Evolutionary conservation across 2,888 invertebrate species (phyloP), one percentile per base, ranked within the genome.

Genomic region (Hypomecis punctinalis): DNA sequence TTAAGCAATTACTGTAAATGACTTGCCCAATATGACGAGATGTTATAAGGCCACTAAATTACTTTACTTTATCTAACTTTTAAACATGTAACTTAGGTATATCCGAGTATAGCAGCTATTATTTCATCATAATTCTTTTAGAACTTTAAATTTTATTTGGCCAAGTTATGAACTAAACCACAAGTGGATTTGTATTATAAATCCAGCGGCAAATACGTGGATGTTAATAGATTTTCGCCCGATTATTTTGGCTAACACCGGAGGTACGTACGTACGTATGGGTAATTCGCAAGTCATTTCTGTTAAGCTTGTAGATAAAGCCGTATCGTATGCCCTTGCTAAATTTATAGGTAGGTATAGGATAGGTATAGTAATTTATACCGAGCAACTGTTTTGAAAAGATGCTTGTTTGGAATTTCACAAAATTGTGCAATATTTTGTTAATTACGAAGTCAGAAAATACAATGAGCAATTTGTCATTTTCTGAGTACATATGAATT

Each of bases 191-290:
- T 55, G 46, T 46, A 36, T 47, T 46, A 36, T 47, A 48, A 42
- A 61, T 47, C 53, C 5, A 13, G 36, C 9, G 5, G 8, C 48
- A 54, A 62, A 62, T 51, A 55, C n/a, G 5, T 33, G 13, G 47
- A 47, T 61, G 40, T 33, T 56, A 49, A 49, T n/a, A 37, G n/a
- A 42, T 13, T 43, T 54, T n/a, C 10, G 46, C 10, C 8, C 52
- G 57, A 63, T 57, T 47, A 57, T n/a, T 57, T 54, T 37, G 23
- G 40, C 40, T 40, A 52, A 52, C 52, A 52, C 11, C 5, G 37
- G 1, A 33, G 39, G 23, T 52, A 40, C 5, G 40, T 52, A n/a
- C n/a, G n/a, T n/a, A n/a, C n/a, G n/a, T n/a, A n/a, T n/a, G n/a
- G n/a, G n/a, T n/a, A 6, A 33, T 42, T 23, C 33, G 40, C 40